Conservation (phyloP, 1,140 invertebrate genomes). For the Scaptodrosophila lebanonensis region DNA sequence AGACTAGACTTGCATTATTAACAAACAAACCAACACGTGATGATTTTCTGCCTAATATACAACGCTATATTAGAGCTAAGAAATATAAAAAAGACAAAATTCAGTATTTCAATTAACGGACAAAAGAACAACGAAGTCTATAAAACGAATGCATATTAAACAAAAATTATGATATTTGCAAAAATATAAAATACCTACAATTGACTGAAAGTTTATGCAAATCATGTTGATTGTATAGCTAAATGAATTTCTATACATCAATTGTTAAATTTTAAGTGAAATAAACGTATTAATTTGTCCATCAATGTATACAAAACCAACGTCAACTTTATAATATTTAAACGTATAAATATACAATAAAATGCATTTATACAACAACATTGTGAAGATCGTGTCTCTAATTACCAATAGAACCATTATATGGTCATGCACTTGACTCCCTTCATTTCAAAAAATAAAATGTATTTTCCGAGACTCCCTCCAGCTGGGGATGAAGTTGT, state of each 20-base stretch:
- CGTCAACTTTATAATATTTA: conserved; percentile 42
- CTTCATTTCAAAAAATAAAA: no score
- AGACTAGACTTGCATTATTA: conserved; percentile 67
- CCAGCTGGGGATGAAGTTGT: no score
- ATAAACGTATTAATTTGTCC: no score
- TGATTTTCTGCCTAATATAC: conserved; percentile 66
- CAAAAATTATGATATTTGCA: no score
- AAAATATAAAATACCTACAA: conserved; percentile 23
- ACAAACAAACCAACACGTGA: conserved; percentile 38
- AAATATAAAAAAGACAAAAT: conserved; percentile 32
- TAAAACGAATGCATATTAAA: no score
- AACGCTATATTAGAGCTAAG: conserved; percentile 62
- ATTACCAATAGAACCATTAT: no score
- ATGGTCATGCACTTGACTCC: conserved; percentile 13
- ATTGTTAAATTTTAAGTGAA: no score
- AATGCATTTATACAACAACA: conserved; percentile 40
- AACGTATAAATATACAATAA: conserved; percentile 49
- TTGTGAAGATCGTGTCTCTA: conserved; percentile 17
- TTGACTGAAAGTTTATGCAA: conserved; percentile 32
- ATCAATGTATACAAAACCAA: conserved; percentile 19
- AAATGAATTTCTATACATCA: no score
- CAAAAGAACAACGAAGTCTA: conserved; percentile 47
- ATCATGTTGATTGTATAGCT: no score
- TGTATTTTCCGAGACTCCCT: no score
- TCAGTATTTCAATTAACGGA: conserved; percentile 52